Base-by-base conservation (phyloP, 35 echinoderm and acorn worm species). In the Stichopus chloronotus region DNA sequence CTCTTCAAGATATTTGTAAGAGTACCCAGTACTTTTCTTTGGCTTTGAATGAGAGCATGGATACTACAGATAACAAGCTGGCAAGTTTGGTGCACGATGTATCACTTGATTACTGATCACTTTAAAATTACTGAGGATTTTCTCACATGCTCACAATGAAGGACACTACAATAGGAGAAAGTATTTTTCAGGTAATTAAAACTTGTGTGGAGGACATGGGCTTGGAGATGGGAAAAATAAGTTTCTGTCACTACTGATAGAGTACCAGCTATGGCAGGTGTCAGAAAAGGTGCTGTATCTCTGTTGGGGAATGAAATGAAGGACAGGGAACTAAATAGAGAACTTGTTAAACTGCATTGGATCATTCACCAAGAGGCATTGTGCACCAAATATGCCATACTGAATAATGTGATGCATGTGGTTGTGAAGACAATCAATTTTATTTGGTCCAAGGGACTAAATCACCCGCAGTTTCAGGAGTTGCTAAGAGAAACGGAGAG, bases 61-160 rank as follows among this genome's bases (percentile, higher is more conserved):
- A n/a, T n/a, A n/a, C n/a, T n/a, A n/a, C n/a, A n/a, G n/a, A n/a
- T n/a, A n/a, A n/a, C n/a, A n/a, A 83, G 79, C 79, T 83, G 79
- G 79, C 79, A 30, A 83, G 24, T 55, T 83, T 83, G 24, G 79
- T 83, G 53, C 79, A 16, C 79, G 79, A 52, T 83, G 79, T 83
- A 83, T 83, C 79, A 83, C 79, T 52, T 83, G 79, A 83, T 83
- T n/a, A n/a, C n/a, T n/a, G n/a, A n/a, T n/a, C n/a, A n/a, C n/a
- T 83, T 83, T 83, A 83, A 83, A 83, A 83, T 83, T 83, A 83
- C 53, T 83, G 79, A 83, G 79, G 22, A 83, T 7, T 8, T 8
- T 20, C 79, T 83, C 79, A 52, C 79, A 83, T 83, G 79, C 11
- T 83, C 79, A 12, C 79, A 83, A 83, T 83, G 79, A 83, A 83